phyloP scores from a whole-genome alignment of 2,797 vertebrate genomes.

The Enteromius trimaculatus region DNA sequence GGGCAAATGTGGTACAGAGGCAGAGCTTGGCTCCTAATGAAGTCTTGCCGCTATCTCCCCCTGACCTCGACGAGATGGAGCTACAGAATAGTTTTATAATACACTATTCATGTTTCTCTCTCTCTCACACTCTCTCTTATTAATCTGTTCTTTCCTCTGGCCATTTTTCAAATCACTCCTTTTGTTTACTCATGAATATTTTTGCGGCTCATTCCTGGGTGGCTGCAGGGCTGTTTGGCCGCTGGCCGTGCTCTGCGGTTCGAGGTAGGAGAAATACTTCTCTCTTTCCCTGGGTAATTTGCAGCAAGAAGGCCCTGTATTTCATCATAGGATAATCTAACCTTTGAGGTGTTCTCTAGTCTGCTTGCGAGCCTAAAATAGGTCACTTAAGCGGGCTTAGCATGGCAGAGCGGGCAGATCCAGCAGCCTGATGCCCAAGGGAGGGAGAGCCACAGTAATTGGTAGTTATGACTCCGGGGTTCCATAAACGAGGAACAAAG shows the following conservation, averaged over 20 bases:
- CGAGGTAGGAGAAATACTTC: slow-evolving; percentile 63
- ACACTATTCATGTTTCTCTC: slow-evolving; percentile 73
- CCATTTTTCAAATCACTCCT: slow-evolving; percentile 79
- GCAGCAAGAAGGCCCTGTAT: slow-evolving; percentile 70
- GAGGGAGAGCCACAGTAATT: slow-evolving; percentile 73
- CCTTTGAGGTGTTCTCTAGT: slow-evolving; percentile 77
- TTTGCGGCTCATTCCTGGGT: slow-evolving; percentile 61
- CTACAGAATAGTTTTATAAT: slow-evolving; percentile 67
- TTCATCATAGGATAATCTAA: slow-evolving; percentile 79
- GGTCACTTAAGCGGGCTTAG: slow-evolving; percentile 79
- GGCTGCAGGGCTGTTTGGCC: slow-evolving; percentile 43
- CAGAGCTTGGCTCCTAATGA: slow-evolving; percentile 69
- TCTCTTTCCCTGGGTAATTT: slow-evolving; percentile 70
- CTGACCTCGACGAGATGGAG: slow-evolving; percentile 65
- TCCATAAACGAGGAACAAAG: slow-evolving; percentile 67
- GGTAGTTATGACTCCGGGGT: slow-evolving; percentile 72
- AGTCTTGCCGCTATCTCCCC: slow-evolving; percentile 66
- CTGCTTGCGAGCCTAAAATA: slow-evolving; percentile 72
- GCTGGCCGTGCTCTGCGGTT: slow-evolving; percentile 39
- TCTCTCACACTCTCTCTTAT: slow-evolving; percentile 66
- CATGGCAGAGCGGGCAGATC: slow-evolving; percentile 62
- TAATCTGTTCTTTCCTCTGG: slow-evolving; percentile 78
- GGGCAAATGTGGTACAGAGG: slow-evolving; percentile 28
- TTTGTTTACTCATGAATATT: slow-evolving; percentile 85
- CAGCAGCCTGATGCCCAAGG: slow-evolving; percentile 60